Percentiles rank a stretch among this genome's conserved stretches.
Evolutionary conservation across 2,113 vertebrate species (phyloP).

Genomic region (Bubo bubo): DNA sequence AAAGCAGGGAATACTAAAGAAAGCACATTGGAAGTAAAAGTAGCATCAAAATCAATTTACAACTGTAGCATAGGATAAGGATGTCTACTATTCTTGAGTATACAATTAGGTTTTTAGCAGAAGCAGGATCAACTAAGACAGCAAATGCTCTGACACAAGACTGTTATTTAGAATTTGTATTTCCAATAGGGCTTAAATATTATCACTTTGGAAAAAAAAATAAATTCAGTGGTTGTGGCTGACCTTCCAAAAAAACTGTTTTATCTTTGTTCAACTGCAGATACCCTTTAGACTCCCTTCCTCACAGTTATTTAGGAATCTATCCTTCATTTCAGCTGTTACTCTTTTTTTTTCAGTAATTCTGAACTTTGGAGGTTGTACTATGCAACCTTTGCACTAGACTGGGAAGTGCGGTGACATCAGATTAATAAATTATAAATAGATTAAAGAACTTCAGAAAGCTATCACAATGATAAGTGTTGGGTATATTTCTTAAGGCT

Average conservation of each 20-base stretch:
- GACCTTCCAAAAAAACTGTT: neutral
- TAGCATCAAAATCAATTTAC: neutral
- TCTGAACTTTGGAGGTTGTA: neutral
- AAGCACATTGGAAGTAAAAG: neutral
- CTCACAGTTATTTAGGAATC: neutral
- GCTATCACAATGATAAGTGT: neutral
- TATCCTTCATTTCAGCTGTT: neutral
- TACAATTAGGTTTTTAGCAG: neutral
- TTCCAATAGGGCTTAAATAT: neutral
- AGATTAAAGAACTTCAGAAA: neutral
- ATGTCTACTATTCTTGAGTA: neutral
- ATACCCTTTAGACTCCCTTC: neutral
- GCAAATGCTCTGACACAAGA: neutral
- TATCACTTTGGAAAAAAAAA: neutral
- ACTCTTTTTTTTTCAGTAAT: neutral
- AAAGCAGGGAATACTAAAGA: neutral
- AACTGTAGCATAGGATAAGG: neutral
- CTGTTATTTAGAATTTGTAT: neutral
- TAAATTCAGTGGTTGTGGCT: neutral
- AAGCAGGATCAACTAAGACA: neutral
- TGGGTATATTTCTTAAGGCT: neutral
- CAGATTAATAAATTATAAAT: neutral
- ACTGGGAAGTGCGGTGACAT: neutral
- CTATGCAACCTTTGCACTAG: neutral
- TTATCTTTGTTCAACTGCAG: neutral